Conservation (phyloP, 2,113 vertebrate genomes). For the Phaetusa simplex region DNA sequence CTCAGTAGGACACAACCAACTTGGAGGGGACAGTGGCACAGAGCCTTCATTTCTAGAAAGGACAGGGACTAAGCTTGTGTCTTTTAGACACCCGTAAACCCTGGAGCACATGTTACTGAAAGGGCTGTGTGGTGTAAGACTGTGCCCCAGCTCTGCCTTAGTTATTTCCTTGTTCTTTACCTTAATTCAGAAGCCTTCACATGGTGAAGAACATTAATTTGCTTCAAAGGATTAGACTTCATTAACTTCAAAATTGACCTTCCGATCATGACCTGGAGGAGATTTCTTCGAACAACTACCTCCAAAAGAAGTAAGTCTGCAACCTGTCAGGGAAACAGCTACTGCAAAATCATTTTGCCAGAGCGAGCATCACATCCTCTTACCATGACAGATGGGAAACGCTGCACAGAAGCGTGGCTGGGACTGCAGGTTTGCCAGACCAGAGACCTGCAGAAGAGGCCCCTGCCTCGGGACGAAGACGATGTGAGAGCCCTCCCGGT, state of each 20-base stretch:
- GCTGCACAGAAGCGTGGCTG: rapidly evolving
- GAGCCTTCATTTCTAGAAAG: neutral
- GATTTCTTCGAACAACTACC: neutral
- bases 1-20: neutral
- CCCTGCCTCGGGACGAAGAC: neutral
- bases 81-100: neutral
- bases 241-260: neutral
- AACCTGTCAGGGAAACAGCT: neutral
- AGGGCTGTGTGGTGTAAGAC: neutral
- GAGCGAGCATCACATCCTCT: neutral
- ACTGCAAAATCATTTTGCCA: neutral
- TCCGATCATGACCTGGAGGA: neutral
- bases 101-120: neutral
- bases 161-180: neutral
- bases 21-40: neutral
- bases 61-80: neutral
- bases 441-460: neutral
- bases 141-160: neutral
- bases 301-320: neutral
- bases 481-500: neutral
- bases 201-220: neutral
- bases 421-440: neutral
- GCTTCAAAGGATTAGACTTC: neutral
- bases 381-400: neutral
- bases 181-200: neutral